A percentile compares a stretch with the other conserved stretches of the same genome.
phyloP scores from a whole-genome alignment of 2,888 invertebrate species.

The Microctonus hyperodae region DNA sequence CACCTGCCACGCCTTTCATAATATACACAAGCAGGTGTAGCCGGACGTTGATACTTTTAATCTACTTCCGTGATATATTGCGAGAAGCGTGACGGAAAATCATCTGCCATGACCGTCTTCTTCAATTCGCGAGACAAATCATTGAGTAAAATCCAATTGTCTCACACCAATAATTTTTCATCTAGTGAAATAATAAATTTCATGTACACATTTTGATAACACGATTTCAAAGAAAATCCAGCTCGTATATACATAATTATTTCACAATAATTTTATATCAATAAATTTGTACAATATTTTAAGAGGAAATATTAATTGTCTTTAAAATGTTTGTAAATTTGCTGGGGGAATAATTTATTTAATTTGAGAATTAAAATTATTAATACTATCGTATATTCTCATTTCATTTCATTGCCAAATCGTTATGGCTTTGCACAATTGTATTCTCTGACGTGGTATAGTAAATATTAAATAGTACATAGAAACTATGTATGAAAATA shows the following conservation, averaged over 20 bases:
- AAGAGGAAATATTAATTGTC: too few species aligned
- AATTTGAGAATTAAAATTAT: neutral
- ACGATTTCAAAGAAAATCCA: too few species aligned
- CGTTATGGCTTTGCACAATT: neutral
- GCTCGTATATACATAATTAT: too few species aligned
- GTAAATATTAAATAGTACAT: neutral
- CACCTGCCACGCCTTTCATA: conserved; percentile 42
- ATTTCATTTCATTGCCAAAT: neutral
- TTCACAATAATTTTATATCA: too few species aligned
- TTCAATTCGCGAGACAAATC: neutral
- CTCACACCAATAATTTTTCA: neutral
- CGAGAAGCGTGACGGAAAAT: conserved; percentile 52
- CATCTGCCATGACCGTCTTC: conserved; percentile 52
- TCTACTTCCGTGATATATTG: conserved; percentile 48
- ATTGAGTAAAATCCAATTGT: neutral
- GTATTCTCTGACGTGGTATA: neutral
- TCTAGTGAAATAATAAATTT: neutral
- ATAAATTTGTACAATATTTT: too few species aligned
- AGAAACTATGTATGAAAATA: neutral
- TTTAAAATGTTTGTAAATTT: too few species aligned
- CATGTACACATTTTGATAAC: neutral
- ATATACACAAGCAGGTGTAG: conserved; percentile 43
- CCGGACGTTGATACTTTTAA: conserved; percentile 52
- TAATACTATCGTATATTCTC: neutral
- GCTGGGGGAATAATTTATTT: too few species aligned